Percentiles rank a stretch among this genome's conserved stretches.
These are phyloP conservation scores for Phoxinus dragarum DNA, from an alignment of 2,797 vertebrate species.

Conservation along the genomic window DNA sequence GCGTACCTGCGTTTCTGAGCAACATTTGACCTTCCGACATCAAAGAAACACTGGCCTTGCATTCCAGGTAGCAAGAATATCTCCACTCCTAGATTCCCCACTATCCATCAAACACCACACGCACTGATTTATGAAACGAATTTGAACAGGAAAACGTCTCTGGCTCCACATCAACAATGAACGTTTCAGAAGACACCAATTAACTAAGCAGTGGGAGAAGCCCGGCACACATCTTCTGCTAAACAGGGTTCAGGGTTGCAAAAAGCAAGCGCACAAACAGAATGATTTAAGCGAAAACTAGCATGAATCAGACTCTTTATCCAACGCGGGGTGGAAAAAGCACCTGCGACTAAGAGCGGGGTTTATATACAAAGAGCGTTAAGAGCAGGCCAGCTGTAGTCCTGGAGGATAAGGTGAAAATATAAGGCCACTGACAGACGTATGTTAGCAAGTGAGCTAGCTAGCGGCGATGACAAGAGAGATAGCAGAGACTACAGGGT, in stretches of 20 bases:
- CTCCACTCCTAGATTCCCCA: constrained; percentile 40
- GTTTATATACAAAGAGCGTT: constrained; percentile 21
- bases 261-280: not conserved
- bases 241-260: constrained; percentile 48
- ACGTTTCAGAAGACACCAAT: constrained; percentile 58
- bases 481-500: constrained; percentile 9
- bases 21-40: constrained; percentile 64
- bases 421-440: constrained; percentile 69
- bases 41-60: constrained; percentile 76
- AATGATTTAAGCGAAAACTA: not conserved
- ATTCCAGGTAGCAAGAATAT: constrained; percentile 73
- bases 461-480: constrained; percentile 17
- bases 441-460: constrained; percentile 26
- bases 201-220: constrained; percentile 51
- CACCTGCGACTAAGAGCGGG: constrained; percentile 24
- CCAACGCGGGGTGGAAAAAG: not conserved
- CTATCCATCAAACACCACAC: constrained; percentile 19
- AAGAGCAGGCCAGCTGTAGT: constrained; percentile 61
- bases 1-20: constrained; percentile 45
- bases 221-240: constrained; percentile 62
- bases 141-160: constrained; percentile 28
- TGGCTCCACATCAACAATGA: constrained; percentile 42
- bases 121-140: not conserved
- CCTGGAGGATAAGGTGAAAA: constrained; percentile 48
- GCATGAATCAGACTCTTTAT: constrained; percentile 42